phyloP scores from a whole-genome alignment of 53 echinoderm and acorn worm species.

The Pentamera pediparva region DNA sequence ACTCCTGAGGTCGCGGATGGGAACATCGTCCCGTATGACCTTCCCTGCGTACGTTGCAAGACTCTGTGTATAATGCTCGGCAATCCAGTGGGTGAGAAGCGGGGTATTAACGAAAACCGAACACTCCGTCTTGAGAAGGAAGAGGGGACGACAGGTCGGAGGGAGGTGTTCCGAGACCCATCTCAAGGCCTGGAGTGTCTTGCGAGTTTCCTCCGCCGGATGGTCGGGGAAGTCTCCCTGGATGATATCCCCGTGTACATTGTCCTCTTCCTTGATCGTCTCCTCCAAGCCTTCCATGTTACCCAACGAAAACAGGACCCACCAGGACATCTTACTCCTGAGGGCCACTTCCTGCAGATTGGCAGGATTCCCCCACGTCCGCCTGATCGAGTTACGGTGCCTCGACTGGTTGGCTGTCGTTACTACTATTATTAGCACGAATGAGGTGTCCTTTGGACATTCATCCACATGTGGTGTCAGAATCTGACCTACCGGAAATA shows the following conservation, averaged over 20 bases:
- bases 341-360: constrained; percentile 17
- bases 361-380: constrained; percentile 58
- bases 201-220: constrained; percentile 68
- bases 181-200: constrained; percentile 64
- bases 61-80: constrained; percentile 13
- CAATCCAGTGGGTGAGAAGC: constrained; percentile 56
- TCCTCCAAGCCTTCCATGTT: constrained; percentile 20
- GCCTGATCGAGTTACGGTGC: constrained; percentile 55
- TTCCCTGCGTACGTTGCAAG: constrained; percentile 64
- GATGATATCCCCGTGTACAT: constrained; percentile 54
- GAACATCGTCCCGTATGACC: constrained; percentile 58
- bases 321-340: constrained; percentile 51
- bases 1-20: constrained; percentile 54
- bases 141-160: constrained; percentile 45
- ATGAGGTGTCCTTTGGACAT: constrained; percentile 47
- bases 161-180: constrained; percentile 46
- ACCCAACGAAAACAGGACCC: constrained; percentile 69
- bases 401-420: constrained; percentile 29
- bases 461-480: constrained; percentile 32
- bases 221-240: constrained; percentile 81
- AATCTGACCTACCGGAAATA: constrained; percentile 66
- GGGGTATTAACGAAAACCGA: constrained; percentile 73
- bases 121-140: constrained; percentile 60
- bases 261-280: constrained; percentile 34
- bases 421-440: constrained; percentile 55